A percentile compares a stretch with the other conserved stretches of the same genome.
Conservation (phyloP, 2,113 vertebrate genomes). For the Pseudopipra pipra region DNA sequence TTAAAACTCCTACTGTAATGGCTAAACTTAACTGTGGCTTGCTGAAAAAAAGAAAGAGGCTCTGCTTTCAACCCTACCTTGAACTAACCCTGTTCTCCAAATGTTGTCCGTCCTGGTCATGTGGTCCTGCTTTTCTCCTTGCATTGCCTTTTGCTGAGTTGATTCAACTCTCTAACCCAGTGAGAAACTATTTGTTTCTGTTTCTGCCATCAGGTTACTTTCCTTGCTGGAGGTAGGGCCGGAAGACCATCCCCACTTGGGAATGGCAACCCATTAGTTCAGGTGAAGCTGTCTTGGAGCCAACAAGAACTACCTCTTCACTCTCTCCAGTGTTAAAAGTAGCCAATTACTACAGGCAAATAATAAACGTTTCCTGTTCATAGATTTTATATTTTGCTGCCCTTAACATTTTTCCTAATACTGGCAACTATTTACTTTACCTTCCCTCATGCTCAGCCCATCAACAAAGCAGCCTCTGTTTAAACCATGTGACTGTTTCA, state of each 20-base stretch:
- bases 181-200: neutral
- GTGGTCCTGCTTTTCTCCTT: neutral
- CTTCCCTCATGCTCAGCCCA: neutral
- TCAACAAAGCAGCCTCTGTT: slow-evolving; percentile 16
- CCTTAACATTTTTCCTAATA: slow-evolving; percentile 13
- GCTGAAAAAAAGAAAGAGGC: neutral
- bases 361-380: slow-evolving; percentile 25
- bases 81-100: neutral
- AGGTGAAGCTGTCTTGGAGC: slow-evolving; percentile 1
- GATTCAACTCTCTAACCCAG: neutral
- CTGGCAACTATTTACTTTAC: slow-evolving; percentile 20
- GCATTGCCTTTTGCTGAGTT: neutral
- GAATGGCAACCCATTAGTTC: neutral
- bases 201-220: neutral
- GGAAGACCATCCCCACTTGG: neutral
- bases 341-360: slow-evolving; percentile 41
- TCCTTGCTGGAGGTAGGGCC: neutral
- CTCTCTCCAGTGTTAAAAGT: neutral
- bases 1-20: neutral
- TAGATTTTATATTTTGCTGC: neutral
- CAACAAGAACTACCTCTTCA: neutral
- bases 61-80: neutral
- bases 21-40: neutral
- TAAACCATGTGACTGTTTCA: neutral
- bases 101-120: neutral